Evolutionary conservation across 1,140 invertebrate genomes (phyloP).

Genomic region (Drosophila teissieri): DNA sequence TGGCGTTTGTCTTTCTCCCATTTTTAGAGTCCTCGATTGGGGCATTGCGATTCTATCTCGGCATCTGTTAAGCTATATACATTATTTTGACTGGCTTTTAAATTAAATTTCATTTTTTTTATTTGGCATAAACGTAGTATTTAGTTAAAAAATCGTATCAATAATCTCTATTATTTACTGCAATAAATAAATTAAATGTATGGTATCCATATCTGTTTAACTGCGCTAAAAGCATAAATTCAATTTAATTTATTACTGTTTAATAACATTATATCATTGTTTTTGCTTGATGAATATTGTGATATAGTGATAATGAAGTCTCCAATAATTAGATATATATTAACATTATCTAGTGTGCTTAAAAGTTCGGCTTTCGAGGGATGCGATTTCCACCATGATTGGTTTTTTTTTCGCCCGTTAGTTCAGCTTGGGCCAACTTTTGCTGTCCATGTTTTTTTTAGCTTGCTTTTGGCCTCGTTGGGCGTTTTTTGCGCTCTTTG

Average conservation of each 20-base stretch:
- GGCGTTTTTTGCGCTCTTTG: conserved; percentile 45
- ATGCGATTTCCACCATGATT: not conserved
- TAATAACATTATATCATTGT: no score
- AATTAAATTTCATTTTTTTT: not conserved
- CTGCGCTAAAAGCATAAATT: no score
- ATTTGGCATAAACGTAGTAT: no score
- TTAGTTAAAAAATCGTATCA: no score
- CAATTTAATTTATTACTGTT: no score
- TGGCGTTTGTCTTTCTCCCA: conserved; percentile 50
- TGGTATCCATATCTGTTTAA: no score
- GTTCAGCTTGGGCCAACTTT: conserved; percentile 63
- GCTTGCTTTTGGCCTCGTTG: conserved; percentile 34
- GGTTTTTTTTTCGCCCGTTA: conserved; percentile 12
- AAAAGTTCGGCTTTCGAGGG: not conserved
- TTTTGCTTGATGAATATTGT: not conserved
- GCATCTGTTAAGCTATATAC: no score
- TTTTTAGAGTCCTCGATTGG: not conserved
- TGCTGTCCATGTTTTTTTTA: conserved; percentile 53
- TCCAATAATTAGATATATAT: not conserved
- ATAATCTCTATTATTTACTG: no score
- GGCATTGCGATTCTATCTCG: not conserved
- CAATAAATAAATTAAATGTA: no score
- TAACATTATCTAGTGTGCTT: not conserved
- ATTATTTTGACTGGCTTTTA: not conserved
- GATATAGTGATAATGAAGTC: not conserved